Evolutionary conservation across 2,888 invertebrate genomes (phyloP), one percentile per base, ranked within the genome.

Genomic region (Pachymerium ferrugineum): DNA sequence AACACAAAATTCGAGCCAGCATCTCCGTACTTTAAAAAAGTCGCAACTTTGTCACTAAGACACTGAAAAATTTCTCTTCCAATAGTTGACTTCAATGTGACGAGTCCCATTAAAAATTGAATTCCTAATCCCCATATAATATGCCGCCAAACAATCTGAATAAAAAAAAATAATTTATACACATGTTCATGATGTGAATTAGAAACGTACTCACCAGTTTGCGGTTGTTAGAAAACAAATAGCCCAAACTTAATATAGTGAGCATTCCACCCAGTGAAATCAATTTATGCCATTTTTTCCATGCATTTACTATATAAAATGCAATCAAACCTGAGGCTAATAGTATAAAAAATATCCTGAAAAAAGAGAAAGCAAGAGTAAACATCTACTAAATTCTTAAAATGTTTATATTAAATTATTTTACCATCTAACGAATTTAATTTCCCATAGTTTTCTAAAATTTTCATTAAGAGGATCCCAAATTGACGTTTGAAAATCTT

Each of bases 1-100:
- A 92, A 98, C 0, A 95, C 91, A 80, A 97, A 96, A 0, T 85
- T 86, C 0, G 94, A 89, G 0, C 97, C 97, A 0, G 87, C 86
- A 74, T 89, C 86, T 0, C 93, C 89, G 80, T 89, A 97, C 4
- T 86, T 85, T 72, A 98, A 83, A 80, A 98, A 96, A 0, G 86
- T 86, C 1, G 91, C 88, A 0, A 90, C 88, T 84, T 89, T 87
- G 19, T 81, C 83, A 0, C 91, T 89, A 71, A 91, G 82, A 79
- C 89, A 90, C 72, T 86, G 81, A 77, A 94, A 86, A 4, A 93
- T 88, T 0, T 84, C 80, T 62, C 91, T 85, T 0, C 97, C 97
- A 0, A 89, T 84, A 1, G 87, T 85, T 93, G 94, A 94, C 75
- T 94, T 86, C 76, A 97, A 90, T 76, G 94, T 93, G 25, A 95